Evolutionary conservation across 1,140 invertebrate species (phyloP).

Genomic region (Odontomachus brunneus): DNA sequence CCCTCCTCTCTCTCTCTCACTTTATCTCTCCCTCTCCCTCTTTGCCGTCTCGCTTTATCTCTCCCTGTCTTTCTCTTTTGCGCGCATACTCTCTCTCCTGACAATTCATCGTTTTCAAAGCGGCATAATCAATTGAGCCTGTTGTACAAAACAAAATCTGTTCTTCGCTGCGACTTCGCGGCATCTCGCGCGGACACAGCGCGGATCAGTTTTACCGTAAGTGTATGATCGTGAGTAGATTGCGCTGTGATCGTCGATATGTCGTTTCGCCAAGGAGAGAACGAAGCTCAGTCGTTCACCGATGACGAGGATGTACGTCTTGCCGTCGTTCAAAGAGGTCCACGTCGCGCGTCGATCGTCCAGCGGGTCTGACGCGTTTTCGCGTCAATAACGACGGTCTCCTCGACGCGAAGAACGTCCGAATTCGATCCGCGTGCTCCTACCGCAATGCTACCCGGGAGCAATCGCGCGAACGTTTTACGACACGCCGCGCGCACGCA

Average conservation of each 20-base stretch:
- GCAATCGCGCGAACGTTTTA: conserved; percentile 1
- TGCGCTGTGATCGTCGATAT: conserved; percentile 76
- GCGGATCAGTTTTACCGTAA: conserved; percentile 82
- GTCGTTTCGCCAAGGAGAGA: conserved; percentile 35
- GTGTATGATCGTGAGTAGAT: conserved; percentile 82
- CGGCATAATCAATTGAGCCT: conserved; percentile 22
- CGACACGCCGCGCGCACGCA: not conserved
- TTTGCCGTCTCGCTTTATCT: not conserved
- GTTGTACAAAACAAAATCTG: conserved; percentile 6
- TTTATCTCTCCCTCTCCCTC: not conserved
- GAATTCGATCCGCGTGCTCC: not conserved
- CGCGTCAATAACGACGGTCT: not conserved
- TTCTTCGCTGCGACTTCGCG: not conserved
- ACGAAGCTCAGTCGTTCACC: conserved; percentile 21
- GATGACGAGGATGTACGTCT: not conserved
- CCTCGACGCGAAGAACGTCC: not conserved
- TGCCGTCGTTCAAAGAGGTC: conserved; percentile 16
- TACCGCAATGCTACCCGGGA: too few relatives aligned
- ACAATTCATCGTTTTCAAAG: conserved; percentile 27
- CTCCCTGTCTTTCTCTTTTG: not conserved
- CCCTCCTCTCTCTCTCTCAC: conserved; percentile 3
- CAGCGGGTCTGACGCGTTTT: conserved; percentile 1
- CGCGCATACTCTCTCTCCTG: not conserved
- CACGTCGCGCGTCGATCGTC: conserved; percentile 26
- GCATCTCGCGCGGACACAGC: conserved; percentile 60